Percentiles rank a stretch among this genome's conserved stretches.
These are phyloP conservation scores for Chloropsis hardwickii DNA, from an alignment of 2,113 vertebrate species.

Conservation along the genomic window DNA sequence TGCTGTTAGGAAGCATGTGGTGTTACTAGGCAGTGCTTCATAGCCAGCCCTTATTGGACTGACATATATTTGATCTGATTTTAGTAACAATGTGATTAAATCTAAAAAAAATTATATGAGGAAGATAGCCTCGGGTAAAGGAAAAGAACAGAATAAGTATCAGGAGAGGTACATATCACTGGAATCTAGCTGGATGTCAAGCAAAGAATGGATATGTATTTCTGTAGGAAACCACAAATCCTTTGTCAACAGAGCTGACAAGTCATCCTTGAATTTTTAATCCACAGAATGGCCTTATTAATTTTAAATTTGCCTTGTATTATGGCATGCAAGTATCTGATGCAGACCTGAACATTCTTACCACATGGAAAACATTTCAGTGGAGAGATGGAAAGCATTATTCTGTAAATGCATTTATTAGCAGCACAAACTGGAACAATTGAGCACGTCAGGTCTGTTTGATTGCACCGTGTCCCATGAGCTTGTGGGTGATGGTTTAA, in stretches of 20 bases:
- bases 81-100: background rate
- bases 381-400: constrained; percentile 46
- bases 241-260: constrained; percentile 8
- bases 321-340: background rate
- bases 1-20: background rate
- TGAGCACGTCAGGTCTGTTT: background rate
- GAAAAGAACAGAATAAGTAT: background rate
- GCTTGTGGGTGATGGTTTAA: background rate
- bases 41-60: background rate
- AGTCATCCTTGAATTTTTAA: constrained; percentile 27
- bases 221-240: constrained; percentile 31
- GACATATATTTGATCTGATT: background rate
- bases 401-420: constrained; percentile 35
- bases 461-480: background rate
- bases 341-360: background rate
- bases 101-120: background rate
- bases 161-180: background rate
- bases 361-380: constrained; percentile 53
- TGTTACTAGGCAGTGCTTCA: background rate
- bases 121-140: background rate
- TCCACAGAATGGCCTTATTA: background rate
- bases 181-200: background rate
- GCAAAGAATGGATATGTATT: background rate
- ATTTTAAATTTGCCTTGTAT: background rate
- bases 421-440: background rate